Evolutionary conservation across 2,888 invertebrate genomes (phyloP).

Genomic region (Empis stercorea): DNA sequence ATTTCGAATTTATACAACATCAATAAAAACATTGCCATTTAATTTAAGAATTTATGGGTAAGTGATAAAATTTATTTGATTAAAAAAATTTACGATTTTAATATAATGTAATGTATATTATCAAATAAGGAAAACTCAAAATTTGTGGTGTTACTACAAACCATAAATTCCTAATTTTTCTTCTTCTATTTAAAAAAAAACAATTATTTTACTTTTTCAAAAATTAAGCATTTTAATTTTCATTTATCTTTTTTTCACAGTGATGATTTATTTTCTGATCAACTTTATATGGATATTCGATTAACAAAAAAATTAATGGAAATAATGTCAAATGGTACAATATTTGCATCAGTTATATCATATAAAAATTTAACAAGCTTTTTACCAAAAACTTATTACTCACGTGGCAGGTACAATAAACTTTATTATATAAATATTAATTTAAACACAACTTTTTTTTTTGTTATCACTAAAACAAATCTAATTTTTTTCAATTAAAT

Average conservation of each 20-base stretch:
- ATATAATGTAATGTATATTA: too few relatives aligned
- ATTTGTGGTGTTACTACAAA: too few relatives aligned
- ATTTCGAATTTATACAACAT: conserved; percentile 34
- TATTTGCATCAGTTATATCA: conserved; percentile 34
- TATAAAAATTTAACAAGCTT: conserved; percentile 36
- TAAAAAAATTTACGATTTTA: too few relatives aligned
- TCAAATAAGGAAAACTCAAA: too few relatives aligned
- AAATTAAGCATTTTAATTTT: background rate
- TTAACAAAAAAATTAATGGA: conserved; percentile 28
- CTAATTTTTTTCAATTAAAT: too few relatives aligned
- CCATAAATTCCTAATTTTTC: too few relatives aligned
- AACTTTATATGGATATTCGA: conserved; percentile 34
- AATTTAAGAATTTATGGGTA: conserved; percentile 36
- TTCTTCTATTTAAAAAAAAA: too few relatives aligned
- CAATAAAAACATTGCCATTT: conserved; percentile 35
- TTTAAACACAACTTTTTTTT: too few relatives aligned
- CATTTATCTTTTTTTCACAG: too few relatives aligned
- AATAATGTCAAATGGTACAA: conserved; percentile 32
- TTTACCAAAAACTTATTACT: conserved; percentile 34
- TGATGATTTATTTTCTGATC: conserved; percentile 35
- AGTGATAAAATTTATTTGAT: too few relatives aligned
- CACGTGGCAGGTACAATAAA: conserved; percentile 30
- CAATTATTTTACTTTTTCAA: background rate
- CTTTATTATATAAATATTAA: background rate
- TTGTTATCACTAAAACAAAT: too few relatives aligned